These are phyloP conservation scores for Berghia stephanieae DNA, from an alignment of 1,140 invertebrate species.

Conservation along the genomic window DNA sequence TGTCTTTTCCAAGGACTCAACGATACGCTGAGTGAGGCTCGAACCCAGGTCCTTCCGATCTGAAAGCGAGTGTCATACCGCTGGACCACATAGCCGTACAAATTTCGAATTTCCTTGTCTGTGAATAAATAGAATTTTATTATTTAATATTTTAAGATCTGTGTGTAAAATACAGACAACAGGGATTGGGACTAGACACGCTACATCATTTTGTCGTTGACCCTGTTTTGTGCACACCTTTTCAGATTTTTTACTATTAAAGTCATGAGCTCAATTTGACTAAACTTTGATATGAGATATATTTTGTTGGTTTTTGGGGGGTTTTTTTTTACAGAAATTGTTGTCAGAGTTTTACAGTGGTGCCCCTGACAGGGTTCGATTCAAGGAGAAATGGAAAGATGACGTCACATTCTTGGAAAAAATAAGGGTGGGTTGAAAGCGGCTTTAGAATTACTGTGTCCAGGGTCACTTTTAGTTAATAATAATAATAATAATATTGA, in stretches of 20 bases:
- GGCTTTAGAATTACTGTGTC: neutral
- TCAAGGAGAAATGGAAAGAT: conserved; percentile 74
- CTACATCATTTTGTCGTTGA: too few species aligned
- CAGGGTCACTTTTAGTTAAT: neutral
- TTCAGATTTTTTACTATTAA: neutral
- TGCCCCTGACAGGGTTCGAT: conserved; percentile 81
- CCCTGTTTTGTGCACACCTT: too few species aligned
- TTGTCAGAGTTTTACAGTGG: conserved; percentile 86
- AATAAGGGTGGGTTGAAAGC: conserved; percentile 51
- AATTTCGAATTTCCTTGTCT: too few species aligned
- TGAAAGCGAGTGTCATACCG: too few species aligned
- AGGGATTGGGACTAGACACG: too few species aligned
- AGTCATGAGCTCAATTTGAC: neutral
- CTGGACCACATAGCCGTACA: too few species aligned
- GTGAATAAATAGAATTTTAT: too few species aligned
- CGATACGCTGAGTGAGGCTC: too few species aligned
- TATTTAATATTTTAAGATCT: too few species aligned
- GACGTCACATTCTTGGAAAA: conserved; percentile 61
- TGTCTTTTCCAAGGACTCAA: too few species aligned
- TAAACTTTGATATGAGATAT: neutral
- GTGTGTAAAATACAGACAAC: too few species aligned
- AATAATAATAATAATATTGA: neutral
- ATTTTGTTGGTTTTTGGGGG: conserved; percentile 18
- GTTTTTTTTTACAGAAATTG: conserved; percentile 73
- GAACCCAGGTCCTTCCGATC: too few species aligned